Conservation (phyloP, 1,140 invertebrate species). For the Zophobas atratus region DNA sequence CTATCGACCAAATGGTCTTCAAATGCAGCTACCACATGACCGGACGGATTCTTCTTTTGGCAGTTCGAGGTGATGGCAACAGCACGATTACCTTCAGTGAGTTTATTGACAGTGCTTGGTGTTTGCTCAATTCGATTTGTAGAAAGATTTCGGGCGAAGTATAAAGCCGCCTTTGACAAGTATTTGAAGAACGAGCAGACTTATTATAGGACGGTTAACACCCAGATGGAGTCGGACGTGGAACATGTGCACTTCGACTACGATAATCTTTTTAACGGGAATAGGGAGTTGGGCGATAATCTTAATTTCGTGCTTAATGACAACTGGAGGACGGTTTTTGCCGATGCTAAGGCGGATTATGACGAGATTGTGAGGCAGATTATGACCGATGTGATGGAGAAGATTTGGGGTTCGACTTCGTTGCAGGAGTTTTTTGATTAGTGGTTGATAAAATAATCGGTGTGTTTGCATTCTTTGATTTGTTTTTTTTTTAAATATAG, state of each 20-base stretch:
- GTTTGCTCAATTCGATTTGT: neutral
- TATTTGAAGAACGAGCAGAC: neutral
- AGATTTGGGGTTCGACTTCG: too few species aligned
- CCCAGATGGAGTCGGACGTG: too few species aligned
- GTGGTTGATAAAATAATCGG: too few species aligned
- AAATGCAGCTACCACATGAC: constrained; percentile 37
- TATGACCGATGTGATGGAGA: neutral
- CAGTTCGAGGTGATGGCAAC: neutral
- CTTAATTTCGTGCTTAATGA: constrained; percentile 6
- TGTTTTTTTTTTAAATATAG: too few species aligned
- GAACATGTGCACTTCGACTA: neutral
- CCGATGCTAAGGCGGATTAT: neutral
- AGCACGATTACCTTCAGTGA: neutral
- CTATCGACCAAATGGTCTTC: constrained; percentile 43
- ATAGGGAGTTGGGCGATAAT: neutral
- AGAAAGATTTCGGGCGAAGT: neutral
- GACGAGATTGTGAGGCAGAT: neutral
- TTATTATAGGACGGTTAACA: too few species aligned
- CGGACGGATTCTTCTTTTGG: constrained; percentile 2
- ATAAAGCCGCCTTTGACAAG: neutral
- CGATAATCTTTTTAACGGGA: constrained; percentile 6
- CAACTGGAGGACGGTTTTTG: constrained; percentile 2
- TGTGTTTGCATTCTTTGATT: too few species aligned
- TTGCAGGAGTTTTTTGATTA: too few species aligned
- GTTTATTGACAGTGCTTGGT: neutral